These are phyloP conservation scores for Drosophila peninsularis DNA, from an alignment of 2,888 invertebrate species.

Conservation along the genomic window DNA sequence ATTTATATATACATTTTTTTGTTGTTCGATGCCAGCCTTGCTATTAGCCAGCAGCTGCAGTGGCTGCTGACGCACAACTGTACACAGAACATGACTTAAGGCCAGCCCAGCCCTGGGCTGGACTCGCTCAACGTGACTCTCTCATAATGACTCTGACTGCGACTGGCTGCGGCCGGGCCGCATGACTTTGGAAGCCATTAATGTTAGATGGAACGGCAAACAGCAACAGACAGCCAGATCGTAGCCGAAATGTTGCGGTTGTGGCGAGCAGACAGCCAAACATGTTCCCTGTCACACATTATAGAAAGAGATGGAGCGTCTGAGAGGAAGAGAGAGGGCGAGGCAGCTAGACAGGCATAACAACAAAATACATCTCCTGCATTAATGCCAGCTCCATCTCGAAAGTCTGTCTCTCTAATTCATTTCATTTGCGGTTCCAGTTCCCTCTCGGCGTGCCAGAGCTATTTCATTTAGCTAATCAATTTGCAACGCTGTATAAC, in stretches of 20 bases:
- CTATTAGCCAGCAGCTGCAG: conserved; percentile 46
- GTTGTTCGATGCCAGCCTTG: conserved; percentile 42
- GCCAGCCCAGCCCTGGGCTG: neutral
- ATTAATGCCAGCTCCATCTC: neutral
- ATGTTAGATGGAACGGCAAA: conserved; percentile 30
- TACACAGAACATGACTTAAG: neutral
- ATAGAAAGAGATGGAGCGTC: conserved; percentile 1
- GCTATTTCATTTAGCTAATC: neutral
- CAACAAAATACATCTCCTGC: conserved; percentile 1
- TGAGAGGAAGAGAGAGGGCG: neutral
- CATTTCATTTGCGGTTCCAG: conserved; percentile 11
- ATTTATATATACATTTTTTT: conserved; percentile 47
- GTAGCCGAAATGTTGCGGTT: conserved; percentile 55
- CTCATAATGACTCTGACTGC: neutral
- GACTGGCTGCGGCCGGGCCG: conserved; percentile 11
- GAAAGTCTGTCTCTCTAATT: conserved; percentile 3
- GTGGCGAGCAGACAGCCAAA: conserved; percentile 27
- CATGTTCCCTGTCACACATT: conserved; percentile 27
- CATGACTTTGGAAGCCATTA: conserved; percentile 51
- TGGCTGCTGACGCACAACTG: neutral
- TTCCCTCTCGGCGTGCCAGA: neutral
- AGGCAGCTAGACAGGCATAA: neutral
- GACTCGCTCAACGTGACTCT: conserved; percentile 2
- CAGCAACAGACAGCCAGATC: conserved; percentile 21
- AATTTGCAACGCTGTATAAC: neutral